A percentile compares a stretch with the other conserved stretches of the same genome.
Conservation (phyloP, 1,140 invertebrate genomes). For the Pseudobourletiella spinata region DNA sequence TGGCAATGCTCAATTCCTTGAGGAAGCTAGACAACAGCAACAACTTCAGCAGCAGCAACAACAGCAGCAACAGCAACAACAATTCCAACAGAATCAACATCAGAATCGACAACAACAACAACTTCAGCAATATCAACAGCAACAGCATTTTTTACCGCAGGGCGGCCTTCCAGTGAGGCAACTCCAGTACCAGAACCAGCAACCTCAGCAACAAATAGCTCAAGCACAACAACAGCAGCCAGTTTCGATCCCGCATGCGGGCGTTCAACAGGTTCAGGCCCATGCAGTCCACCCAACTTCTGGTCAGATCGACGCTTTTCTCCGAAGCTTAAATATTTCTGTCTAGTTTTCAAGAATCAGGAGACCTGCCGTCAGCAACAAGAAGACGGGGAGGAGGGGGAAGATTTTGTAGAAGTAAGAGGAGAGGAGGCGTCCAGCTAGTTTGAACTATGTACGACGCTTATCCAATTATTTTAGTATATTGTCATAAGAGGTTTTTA, state of each 20-base stretch:
- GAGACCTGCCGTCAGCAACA: conserved; percentile 1
- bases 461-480: neutral
- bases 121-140: conserved; percentile 41
- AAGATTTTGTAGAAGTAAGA: neutral
- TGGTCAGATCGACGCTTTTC: conserved; percentile 69
- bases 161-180: conserved; percentile 1
- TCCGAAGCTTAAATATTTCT: conserved; percentile 56
- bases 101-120: conserved; percentile 63
- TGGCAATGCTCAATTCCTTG: conserved; percentile 30
- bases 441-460: neutral
- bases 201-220: conserved; percentile 4
- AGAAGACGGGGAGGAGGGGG: neutral
- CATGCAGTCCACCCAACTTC: conserved; percentile 32
- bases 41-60: conserved; percentile 51
- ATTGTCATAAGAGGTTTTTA: too few relatives aligned
- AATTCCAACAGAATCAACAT: conserved; percentile 51
- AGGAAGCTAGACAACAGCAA: conserved; percentile 46
- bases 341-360: conserved; percentile 26
- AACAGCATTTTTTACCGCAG: conserved; percentile 8
- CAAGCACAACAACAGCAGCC: conserved; percentile 13
- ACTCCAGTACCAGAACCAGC: conserved; percentile 10
- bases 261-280: conserved; percentile 11
- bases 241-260: neutral
- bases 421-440: too few relatives aligned
- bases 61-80: conserved; percentile 48